A percentile compares a stretch with the other conserved stretches of the same genome.
These are phyloP conservation scores for Mythimna loreyi DNA, from an alignment of 2,888 invertebrate genomes.

Conservation along the genomic window DNA sequence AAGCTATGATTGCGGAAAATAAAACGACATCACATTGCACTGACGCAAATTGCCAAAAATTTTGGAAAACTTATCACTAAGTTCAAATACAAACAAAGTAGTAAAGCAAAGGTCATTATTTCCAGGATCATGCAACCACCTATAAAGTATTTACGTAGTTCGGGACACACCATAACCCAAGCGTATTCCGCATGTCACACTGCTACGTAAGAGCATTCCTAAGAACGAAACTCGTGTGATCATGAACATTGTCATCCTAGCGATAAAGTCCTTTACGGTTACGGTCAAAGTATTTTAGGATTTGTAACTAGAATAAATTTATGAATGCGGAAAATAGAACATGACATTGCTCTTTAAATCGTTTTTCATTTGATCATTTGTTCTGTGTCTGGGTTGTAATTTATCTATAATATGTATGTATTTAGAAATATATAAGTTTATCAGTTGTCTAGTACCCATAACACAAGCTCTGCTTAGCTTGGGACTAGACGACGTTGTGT, in stretches of 20 bases:
- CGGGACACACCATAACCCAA: conserved; percentile 10
- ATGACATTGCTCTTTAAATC: too few relatives aligned
- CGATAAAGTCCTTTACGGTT: conserved; percentile 12
- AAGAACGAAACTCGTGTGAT: conserved; percentile 29
- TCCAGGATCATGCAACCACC: neutral
- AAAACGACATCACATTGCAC: conserved; percentile 18
- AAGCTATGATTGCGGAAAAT: conserved; percentile 30
- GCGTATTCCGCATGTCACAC: conserved; percentile 20
- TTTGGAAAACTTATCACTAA: too few relatives aligned
- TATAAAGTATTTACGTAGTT: conserved; percentile 3
- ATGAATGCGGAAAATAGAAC: conserved; percentile 33
- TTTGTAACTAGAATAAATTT: conserved; percentile 34
- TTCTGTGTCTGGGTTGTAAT: too few relatives aligned
- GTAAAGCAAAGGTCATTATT: neutral
- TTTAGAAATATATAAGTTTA: too few relatives aligned
- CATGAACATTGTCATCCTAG: conserved; percentile 15
- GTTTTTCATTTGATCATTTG: too few relatives aligned
- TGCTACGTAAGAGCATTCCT: conserved; percentile 20
- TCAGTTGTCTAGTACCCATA: too few relatives aligned
- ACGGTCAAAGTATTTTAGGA: conserved; percentile 43
- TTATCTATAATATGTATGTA: too few relatives aligned
- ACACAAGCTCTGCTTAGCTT: too few relatives aligned
- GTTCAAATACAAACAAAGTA: neutral
- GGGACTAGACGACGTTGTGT: too few relatives aligned
- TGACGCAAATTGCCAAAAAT: too few relatives aligned